Base-by-base conservation (phyloP, 2,888 invertebrate genomes). In the Schrankia costaestrigalis region DNA sequence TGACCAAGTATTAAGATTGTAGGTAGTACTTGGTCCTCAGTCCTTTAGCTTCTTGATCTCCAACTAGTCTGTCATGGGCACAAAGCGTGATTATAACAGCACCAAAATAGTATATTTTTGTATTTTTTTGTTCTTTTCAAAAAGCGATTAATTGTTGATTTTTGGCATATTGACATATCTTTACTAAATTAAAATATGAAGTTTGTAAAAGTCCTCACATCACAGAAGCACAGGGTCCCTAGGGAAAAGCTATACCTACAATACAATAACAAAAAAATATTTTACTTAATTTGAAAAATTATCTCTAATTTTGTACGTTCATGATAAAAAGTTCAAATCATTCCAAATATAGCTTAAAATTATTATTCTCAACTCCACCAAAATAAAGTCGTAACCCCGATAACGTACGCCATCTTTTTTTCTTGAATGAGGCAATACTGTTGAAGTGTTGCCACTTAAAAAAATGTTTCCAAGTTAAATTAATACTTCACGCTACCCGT, bases 351-450 rank as follows among this genome's bases (percentile, higher is more conserved):
- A 67, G 70, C 64, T 69, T 73, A 74, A 42, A 37, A n/a, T n/a
- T 46, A 55, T 73, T 78, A 56, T 73, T 78, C 75, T 75, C 77
- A 77, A 78, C 76, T 75, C 70, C 70, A 63, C 65, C 60, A 62
- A 66, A 69, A 65, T 63, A 68, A 68, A 67, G 57, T 55, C 57
- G 35, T 45, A 49, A 46, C 31, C 34, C 31, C 36, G 34, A 30
- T 39, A 32, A 40, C 27, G 36, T 7, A 65, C 41, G 69, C 72
- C 77, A 74, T 78, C 69, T 74, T 73, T 67, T 47, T 53, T 62
- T 41, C 39, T 35, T 49, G 52, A 58, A 64, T 56, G 66, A 62
- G 55, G 58, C 56, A 57, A 60, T 65, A 65, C 46, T 49, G 35
- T 33, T 56, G 41, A 50, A 66, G 59, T 59, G 54, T 53, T 50